Evolutionary conservation across 2,888 invertebrate species (phyloP), one percentile per base, ranked within the genome.

Genomic region (Stegophylla sp.): DNA sequence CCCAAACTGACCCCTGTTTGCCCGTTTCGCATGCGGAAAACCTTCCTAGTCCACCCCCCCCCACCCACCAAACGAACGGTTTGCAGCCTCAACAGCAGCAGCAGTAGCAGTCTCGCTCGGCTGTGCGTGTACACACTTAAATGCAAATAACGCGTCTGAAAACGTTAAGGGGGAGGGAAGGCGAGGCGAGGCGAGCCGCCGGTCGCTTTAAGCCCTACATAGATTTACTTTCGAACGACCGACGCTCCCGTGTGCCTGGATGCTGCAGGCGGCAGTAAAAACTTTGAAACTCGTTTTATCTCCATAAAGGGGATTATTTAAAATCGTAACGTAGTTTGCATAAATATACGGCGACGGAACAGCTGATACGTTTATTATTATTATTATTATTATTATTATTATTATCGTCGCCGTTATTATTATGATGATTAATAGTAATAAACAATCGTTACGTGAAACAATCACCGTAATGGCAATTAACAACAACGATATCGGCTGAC

Each of bases 141-240:
- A 76, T 76, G 76, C 53, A 76, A 76, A 76, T 76, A 76, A 76
- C n/a, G n/a, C n/a, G 53, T 45, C 66, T 66, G n/a, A 56, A 66
- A 76, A 75, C 75, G 75, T 75, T 61, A 43, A 53, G 20, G 20
- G 53, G 56, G 26, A 45, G 3, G 13, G 51, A 7, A 45, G 34
- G 34, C 26, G 59, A 13, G 26, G 15, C 56, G 10, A 43, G 15
- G 69, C 34, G 53, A 20, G 53, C 51, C 20, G 74, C 63, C 15
- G 67, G n/a, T 3, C 56, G 53, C 63, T 51, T 45, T 64, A 75
- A 75, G 74, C 75, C 75, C 23, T 74, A 59, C 59, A 53, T 53
- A 64, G 66, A 76, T 66, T 76, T 76, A 76, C 66, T 76, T 76
- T 53, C 64, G 75, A 75, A 53, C 75, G 75, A 64, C 63, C 75